A percentile compares a stretch with the other conserved stretches of the same genome.
Conservation (phyloP, 1,140 invertebrate species). For the Leptonema lineaticorne region DNA sequence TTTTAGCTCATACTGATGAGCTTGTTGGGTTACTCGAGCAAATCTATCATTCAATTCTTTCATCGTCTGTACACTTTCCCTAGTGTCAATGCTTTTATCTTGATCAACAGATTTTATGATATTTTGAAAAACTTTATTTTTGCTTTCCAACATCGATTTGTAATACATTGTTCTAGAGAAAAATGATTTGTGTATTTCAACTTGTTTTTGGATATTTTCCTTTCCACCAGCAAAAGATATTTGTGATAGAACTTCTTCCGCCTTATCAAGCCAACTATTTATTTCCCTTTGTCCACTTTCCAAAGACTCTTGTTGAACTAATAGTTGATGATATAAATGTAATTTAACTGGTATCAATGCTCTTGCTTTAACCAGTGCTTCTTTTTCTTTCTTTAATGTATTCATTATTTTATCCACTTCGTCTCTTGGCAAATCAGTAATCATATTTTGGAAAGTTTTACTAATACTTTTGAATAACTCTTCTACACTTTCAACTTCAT, state of each 20-base stretch:
- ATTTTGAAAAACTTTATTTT: slow-evolving; percentile 90
- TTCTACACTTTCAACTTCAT: slow-evolving; percentile 83
- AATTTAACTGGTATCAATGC: slow-evolving; percentile 78
- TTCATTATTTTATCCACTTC: slow-evolving; percentile 90
- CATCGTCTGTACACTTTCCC: slow-evolving; percentile 70
- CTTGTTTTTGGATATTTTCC: slow-evolving; percentile 69
- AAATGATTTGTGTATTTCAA: slow-evolving; percentile 84
- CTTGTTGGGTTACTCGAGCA: slow-evolving; percentile 67
- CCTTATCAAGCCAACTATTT: slow-evolving; percentile 79
- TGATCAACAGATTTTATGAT: slow-evolving; percentile 77
- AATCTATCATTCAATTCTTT: slow-evolving; percentile 82
- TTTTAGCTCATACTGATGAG: slow-evolving; percentile 76
- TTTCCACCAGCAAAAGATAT: slow-evolving; percentile 60
- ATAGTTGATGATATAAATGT: slow-evolving; percentile 77
- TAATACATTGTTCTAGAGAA: slow-evolving; percentile 88
- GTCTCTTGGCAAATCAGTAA: slow-evolving; percentile 85
- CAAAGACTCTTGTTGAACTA: slow-evolving; percentile 87
- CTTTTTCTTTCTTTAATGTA: slow-evolving; percentile 86
- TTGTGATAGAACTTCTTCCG: slow-evolving; percentile 68
- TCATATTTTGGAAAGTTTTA: slow-evolving; percentile 86
- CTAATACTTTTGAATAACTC: slow-evolving; percentile 86
- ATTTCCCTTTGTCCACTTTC: slow-evolving; percentile 86
- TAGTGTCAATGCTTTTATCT: slow-evolving; percentile 71
- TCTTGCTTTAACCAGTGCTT: slow-evolving; percentile 77
- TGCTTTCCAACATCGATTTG: slow-evolving; percentile 90